phyloP scores from a whole-genome alignment of 1,140 invertebrate species.

The Berghia stephanieae region DNA sequence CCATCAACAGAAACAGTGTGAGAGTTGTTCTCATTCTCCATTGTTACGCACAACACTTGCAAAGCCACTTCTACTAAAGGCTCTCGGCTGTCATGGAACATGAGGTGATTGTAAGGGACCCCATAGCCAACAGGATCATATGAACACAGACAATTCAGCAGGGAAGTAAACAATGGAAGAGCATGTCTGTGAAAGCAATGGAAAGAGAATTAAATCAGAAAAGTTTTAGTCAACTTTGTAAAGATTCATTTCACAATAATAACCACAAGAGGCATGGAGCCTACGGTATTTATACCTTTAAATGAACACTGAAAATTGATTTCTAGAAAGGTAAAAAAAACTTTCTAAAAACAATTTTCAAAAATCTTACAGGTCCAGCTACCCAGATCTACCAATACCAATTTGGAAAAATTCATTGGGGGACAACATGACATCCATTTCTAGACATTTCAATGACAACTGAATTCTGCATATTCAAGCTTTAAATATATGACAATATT shows the following conservation, averaged over 20 bases:
- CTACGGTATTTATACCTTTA: no score
- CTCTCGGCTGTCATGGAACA: constrained; percentile 95
- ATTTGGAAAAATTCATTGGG: no score
- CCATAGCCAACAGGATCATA: constrained; percentile 98
- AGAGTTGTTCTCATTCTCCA: constrained; percentile 80
- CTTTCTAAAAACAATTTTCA: no score
- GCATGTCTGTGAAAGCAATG: constrained; percentile 77
- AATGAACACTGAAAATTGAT: no score
- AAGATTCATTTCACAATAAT: neutral
- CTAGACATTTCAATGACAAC: no score
- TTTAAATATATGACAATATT: no score
- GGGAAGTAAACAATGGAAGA: constrained; percentile 95
- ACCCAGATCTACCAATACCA: no score
- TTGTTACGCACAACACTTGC: constrained; percentile 90
- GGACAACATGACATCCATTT: no score
- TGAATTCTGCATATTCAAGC: no score
- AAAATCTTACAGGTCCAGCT: no score
- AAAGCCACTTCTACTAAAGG: constrained; percentile 94
- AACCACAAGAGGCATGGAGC: no score
- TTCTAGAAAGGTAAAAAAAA: no score
- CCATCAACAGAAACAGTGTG: constrained; percentile 58
- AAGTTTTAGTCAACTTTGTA: constrained; percentile 2
- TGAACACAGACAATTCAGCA: constrained; percentile 95
- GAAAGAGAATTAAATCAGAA: neutral
- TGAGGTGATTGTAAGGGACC: constrained; percentile 96